Evolutionary conservation across 2,888 invertebrate genomes (phyloP).

Genomic region (Hemistola chrysoprasaria): DNA sequence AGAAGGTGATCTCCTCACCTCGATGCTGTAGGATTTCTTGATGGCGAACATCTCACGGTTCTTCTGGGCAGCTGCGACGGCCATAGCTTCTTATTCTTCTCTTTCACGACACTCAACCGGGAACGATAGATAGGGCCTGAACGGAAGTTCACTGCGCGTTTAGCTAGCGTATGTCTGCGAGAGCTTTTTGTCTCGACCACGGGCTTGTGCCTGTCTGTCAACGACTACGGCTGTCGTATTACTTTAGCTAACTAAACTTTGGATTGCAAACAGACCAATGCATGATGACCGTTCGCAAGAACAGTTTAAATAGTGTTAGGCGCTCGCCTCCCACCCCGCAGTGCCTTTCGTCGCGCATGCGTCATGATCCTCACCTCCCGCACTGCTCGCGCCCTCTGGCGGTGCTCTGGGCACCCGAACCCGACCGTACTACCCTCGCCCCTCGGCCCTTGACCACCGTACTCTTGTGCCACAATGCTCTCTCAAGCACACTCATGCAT

Average conservation of each 20-base stretch:
- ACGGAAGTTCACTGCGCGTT: conserved; percentile 78
- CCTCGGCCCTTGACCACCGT: conserved; percentile 8
- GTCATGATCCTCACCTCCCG: conserved; percentile 72
- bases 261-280: conserved; percentile 87
- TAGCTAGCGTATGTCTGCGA: conserved; percentile 81
- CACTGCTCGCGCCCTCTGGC: conserved; percentile 39
- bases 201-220: conserved; percentile 83
- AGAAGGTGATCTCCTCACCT: conserved; percentile 86
- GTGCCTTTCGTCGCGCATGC: conserved; percentile 83
- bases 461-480: not conserved
- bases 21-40: conserved; percentile 98
- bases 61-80: conserved; percentile 95
- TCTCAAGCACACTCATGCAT: conserved; percentile 28
- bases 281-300: conserved; percentile 84
- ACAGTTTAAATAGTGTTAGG: conserved; percentile 85
- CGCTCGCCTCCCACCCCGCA: conserved; percentile 80
- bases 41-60: conserved; percentile 98
- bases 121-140: conserved; percentile 70
- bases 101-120: conserved; percentile 72
- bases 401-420: conserved; percentile 16
- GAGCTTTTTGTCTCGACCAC: conserved; percentile 83
- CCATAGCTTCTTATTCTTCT: conserved; percentile 89
- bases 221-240: conserved; percentile 79
- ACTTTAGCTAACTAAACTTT: conserved; percentile 83
- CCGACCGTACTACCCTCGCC: conserved; percentile 29